Base-by-base conservation (phyloP, 2,113 vertebrate species). In the Cebidichthys violaceus region DNA sequence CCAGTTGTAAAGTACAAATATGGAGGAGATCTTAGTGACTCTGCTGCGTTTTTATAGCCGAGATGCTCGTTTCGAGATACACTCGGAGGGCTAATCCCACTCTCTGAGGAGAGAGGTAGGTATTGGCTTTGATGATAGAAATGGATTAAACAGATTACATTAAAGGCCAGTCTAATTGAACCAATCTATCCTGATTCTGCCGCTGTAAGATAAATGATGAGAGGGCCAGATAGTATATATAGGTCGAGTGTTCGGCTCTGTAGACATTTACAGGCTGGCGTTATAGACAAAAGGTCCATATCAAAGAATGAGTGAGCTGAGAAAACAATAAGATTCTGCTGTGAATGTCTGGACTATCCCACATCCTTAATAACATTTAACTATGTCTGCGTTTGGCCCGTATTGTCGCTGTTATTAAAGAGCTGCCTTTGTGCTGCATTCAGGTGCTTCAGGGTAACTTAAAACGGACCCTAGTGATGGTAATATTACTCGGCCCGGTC, bases 141-240 rank as follows among this genome's bases (percentile, higher is more conserved):
- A 94, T 93, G 90, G 92, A 93, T 94, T 94, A 92, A 92, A 91
- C 89, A 91, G 92, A 92, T 94, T 92, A 93, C 90, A 92, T 93
- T 92, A 94, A 94, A 94, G 93, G 91, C 90, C 90, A 84, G 82
- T 89, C 90, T 94, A 93, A 93, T 92, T 93, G 92, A 92, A 93
- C 86, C 90, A 81, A 93, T 94, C 90, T 91, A 92, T 94, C 89
- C 90, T 93, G 92, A 90, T 94, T 92, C 92, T 94, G 91, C 90
- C 2, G 72, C 89, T 76, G 76, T 76, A 80, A 93, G 92, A 94
- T 93, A 93, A 92, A 90, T 82, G 90, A 92, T 90, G 87, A 86
- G 84, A 65, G 45, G 82, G 88, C 87, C 87, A 82, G 87, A 92
- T 88, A 89, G 77, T 24, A 81, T 84, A 86, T 92, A 84, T 89